Evolutionary conservation across 2,797 vertebrate species (phyloP).

Genomic region (Halcyon leucocephala): DNA sequence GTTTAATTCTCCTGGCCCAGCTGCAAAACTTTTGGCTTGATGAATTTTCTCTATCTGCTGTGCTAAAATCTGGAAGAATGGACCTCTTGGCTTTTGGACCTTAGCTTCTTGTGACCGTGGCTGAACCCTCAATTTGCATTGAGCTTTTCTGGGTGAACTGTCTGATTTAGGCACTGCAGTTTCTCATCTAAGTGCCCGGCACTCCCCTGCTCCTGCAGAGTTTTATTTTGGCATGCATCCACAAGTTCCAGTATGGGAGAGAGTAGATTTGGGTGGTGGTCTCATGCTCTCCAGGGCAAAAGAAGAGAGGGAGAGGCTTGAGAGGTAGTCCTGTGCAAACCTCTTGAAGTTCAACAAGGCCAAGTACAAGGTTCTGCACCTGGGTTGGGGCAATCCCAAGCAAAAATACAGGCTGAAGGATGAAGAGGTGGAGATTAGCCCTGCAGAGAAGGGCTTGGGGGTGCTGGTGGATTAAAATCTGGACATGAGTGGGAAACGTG

Average conservation of each 20-base stretch:
- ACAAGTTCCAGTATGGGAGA: background rate
- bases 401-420: background rate
- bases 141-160: background rate
- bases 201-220: background rate
- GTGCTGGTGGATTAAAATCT: background rate
- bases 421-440: background rate
- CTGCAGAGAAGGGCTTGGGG: background rate
- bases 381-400: background rate
- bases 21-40: background rate
- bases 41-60: rapidly evolving
- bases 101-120: background rate
- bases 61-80: background rate
- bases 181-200: background rate
- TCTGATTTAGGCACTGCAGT: background rate
- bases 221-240: background rate
- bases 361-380: background rate
- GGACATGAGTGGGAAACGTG: background rate
- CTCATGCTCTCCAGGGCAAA: background rate
- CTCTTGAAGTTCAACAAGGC: background rate
- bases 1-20: background rate
- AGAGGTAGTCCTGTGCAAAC: background rate
- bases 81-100: background rate
- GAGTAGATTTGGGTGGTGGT: background rate
- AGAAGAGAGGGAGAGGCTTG: background rate
- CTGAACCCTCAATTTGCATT: background rate